Conservation (phyloP, 2,113 vertebrate species). For the Anas platyrhynchos region DNA sequence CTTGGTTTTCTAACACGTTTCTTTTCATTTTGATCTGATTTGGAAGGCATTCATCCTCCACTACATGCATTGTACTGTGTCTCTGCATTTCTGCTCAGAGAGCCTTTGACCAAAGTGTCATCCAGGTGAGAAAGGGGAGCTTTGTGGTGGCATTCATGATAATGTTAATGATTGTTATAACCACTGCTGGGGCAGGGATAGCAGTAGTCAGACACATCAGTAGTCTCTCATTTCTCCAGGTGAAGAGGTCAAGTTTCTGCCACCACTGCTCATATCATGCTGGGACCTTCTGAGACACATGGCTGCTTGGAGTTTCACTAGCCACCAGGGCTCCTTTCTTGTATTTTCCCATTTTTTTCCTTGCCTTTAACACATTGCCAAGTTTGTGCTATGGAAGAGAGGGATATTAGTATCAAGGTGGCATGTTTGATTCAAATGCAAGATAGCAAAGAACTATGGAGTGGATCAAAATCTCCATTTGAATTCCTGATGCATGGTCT, state of each 20-base stretch:
- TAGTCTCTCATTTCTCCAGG: background rate
- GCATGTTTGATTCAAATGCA: background rate
- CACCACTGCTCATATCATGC: background rate
- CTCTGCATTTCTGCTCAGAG: background rate
- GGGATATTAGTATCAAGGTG: background rate
- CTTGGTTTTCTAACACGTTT: background rate
- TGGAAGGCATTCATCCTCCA: background rate
- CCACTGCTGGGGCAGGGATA: background rate
- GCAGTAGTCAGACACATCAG: background rate
- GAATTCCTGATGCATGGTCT: background rate
- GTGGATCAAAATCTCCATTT: background rate
- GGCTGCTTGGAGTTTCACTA: background rate
- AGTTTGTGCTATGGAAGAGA: background rate
- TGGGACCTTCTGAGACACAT: fast-evolving
- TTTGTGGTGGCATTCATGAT: background rate
- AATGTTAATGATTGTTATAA: background rate
- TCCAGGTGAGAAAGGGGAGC: background rate
- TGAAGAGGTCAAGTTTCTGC: background rate
- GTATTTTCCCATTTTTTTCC: background rate
- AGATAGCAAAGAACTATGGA: background rate
- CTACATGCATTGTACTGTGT: fast-evolving
- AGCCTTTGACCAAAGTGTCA: background rate
- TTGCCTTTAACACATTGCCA: background rate
- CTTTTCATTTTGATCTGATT: background rate
- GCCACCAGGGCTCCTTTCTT: background rate